phyloP scores from a whole-genome alignment of 2,888 invertebrate species.

The Arctia plantaginis region DNA sequence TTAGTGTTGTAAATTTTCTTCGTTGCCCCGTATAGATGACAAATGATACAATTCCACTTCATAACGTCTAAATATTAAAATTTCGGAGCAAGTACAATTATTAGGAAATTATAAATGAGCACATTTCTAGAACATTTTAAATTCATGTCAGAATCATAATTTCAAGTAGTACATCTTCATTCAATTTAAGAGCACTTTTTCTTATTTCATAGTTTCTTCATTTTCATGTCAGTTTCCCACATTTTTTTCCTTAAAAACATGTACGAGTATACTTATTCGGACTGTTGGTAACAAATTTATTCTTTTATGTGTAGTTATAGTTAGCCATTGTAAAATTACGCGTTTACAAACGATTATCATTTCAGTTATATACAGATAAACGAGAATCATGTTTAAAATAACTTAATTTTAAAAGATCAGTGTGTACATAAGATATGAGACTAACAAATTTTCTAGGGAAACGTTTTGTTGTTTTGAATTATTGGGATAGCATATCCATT shows the following conservation, averaged over 20 bases:
- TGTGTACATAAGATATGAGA: conserved; percentile 13
- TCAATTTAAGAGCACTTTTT: not conserved
- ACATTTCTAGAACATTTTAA: not conserved
- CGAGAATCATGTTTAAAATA: too few relatives aligned
- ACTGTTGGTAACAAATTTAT: too few relatives aligned
- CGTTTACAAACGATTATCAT: too few relatives aligned
- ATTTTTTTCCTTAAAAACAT: not conserved
- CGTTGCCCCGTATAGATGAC: not conserved
- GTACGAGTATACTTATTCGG: too few relatives aligned
- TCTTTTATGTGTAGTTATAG: too few relatives aligned
- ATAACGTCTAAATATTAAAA: not conserved
- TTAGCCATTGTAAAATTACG: too few relatives aligned
- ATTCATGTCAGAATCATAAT: not conserved
- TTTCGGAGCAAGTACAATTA: not conserved
- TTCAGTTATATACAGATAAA: conserved; percentile 13
- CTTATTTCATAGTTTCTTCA: not conserved
- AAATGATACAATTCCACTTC: not conserved
- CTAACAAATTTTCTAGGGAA: conserved; percentile 3
- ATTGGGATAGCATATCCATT: not conserved
- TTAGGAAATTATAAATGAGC: not conserved
- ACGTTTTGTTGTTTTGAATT: conserved; percentile 8
- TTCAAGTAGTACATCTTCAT: not conserved
- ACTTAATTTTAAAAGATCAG: conserved; percentile 40
- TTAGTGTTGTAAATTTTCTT: not conserved
- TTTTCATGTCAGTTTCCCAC: not conserved